Conservation (phyloP, 2,113 vertebrate genomes). For the Hyperoodon ampullatus region DNA sequence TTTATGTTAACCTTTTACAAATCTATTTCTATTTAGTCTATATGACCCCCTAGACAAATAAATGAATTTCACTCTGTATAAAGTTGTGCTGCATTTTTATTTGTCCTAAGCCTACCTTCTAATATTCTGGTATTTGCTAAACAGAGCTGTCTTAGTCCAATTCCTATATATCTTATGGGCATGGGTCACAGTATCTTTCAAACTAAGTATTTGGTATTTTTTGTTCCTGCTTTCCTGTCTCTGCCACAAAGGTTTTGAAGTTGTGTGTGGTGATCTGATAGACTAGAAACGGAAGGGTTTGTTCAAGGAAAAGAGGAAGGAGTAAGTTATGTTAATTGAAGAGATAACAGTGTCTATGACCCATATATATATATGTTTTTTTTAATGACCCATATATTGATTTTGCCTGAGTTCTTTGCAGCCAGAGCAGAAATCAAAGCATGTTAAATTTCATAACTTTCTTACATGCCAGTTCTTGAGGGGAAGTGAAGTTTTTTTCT, state of each 20-base stretch:
- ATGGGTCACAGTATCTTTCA: background rate
- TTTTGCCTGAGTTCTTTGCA: background rate
- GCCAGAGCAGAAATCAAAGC: background rate
- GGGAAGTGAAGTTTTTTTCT: background rate
- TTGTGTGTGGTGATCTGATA: background rate
- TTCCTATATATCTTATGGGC: background rate
- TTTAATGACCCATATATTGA: background rate
- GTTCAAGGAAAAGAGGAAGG: background rate
- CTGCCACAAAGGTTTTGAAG: background rate
- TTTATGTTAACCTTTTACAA: background rate
- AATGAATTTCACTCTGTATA: background rate
- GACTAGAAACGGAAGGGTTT: background rate
- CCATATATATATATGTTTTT: background rate
- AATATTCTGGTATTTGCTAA: constrained; percentile 1
- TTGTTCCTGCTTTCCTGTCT: background rate
- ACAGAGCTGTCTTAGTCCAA: background rate
- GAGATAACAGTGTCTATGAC: background rate
- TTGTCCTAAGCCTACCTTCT: background rate
- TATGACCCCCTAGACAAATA: background rate
- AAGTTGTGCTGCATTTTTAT: background rate
- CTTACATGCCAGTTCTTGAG: background rate
- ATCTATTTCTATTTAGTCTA: background rate
- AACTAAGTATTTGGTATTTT: background rate
- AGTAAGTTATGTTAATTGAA: background rate
- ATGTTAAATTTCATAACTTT: background rate